A percentile compares a stretch with the other conserved stretches of the same genome.
Conservation (phyloP, 35 echinoderm and acorn worm species). For the Ophiothrix spiculata region DNA sequence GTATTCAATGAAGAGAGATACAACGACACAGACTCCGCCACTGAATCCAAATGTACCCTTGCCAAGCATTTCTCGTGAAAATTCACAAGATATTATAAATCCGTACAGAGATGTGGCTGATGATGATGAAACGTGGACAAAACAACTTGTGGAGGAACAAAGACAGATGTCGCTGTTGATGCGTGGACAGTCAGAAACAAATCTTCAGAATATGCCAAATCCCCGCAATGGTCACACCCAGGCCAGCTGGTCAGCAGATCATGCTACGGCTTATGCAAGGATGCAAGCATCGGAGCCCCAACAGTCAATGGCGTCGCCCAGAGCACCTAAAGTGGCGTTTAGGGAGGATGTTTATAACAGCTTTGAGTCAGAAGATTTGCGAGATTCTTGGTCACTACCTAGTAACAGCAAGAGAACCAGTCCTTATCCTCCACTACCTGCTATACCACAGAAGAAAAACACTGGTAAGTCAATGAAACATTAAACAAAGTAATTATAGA, state of each 20-base stretch:
- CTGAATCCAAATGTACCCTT: constrained; percentile 65
- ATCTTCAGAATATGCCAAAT: constrained; percentile 38
- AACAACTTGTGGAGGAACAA: constrained; percentile 55
- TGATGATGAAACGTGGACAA: constrained; percentile 56
- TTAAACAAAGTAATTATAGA: too few relatives aligned
- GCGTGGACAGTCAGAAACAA: constrained; percentile 70
- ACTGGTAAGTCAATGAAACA: too few relatives aligned
- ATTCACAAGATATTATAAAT: constrained; percentile 41
- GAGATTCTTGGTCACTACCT: constrained; percentile 48
- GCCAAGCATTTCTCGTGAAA: constrained; percentile 78
- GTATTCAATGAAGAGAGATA: constrained; percentile 33
- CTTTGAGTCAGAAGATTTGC: constrained; percentile 27
- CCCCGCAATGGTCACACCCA: constrained; percentile 18
- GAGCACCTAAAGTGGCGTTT: background rate
- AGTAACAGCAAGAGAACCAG: constrained; percentile 51
- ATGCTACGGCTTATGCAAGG: constrained; percentile 67
- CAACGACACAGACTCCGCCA: constrained; percentile 6
- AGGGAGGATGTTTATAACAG: background rate
- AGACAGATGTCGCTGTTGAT: constrained; percentile 39
- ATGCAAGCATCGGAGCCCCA: constrained; percentile 42
- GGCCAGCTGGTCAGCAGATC: constrained; percentile 84
- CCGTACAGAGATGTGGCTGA: constrained; percentile 15
- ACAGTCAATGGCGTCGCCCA: constrained; percentile 6
- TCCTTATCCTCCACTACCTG: constrained; percentile 61
- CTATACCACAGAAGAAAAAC: constrained; percentile 42